Percentiles rank a stretch among this genome's conserved stretches.
Conservation (phyloP, 2,113 vertebrate species). For the Casuarius casuarius region DNA sequence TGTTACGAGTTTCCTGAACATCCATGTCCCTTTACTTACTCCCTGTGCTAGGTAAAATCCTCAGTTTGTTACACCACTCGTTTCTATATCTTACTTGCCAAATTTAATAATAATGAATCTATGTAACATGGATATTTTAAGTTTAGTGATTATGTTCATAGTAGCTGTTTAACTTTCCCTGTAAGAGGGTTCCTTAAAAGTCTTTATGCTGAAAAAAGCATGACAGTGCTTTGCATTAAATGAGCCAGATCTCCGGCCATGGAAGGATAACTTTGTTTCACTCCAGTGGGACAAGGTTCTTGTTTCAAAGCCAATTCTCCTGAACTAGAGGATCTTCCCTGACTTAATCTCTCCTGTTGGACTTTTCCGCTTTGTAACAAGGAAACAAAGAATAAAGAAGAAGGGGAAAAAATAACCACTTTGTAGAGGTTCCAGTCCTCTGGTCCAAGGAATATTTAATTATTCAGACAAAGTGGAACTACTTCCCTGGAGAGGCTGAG, state of each 20-base stretch:
- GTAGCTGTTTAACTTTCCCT: neutral
- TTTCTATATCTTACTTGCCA: neutral
- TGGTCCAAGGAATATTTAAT: constrained; percentile 47
- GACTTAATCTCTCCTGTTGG: constrained; percentile 41
- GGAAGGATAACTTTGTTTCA: constrained; percentile 29
- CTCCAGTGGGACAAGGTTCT: neutral
- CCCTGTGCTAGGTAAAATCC: neutral
- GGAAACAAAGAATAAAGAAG: constrained; percentile 47
- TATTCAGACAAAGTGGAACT: constrained; percentile 43
- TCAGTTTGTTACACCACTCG: neutral
- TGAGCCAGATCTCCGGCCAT: neutral
- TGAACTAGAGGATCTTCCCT: constrained; percentile 54
- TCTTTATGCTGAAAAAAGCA: neutral
- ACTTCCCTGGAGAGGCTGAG: neutral
- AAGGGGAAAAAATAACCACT: constrained; percentile 23
- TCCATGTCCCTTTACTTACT: neutral
- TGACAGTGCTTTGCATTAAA: neutral
- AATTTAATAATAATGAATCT: neutral
- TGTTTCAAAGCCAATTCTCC: neutral
- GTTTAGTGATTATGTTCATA: neutral
- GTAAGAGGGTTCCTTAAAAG: neutral
- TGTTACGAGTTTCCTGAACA: neutral
- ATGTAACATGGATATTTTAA: neutral
- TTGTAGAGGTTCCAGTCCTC: constrained; percentile 49
- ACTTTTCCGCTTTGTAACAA: constrained; percentile 42